Evolutionary conservation across 1,140 invertebrate species (phyloP).

Genomic region (Rhysida immarginata): DNA sequence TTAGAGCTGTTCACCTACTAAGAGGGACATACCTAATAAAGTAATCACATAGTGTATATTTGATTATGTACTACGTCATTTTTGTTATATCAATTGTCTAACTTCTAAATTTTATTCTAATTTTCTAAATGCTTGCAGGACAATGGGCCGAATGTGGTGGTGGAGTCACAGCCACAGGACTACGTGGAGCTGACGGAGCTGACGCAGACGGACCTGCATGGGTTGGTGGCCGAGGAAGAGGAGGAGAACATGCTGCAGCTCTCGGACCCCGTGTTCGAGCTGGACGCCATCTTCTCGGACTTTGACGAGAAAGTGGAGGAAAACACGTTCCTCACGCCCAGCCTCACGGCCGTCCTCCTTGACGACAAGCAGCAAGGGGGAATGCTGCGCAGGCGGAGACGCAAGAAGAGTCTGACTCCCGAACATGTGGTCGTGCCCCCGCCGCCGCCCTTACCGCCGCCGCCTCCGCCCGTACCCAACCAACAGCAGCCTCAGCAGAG

Average conservation of each 20-base stretch:
- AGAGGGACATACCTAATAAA: too few relatives aligned
- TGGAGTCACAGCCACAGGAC: slow-evolving; percentile 13
- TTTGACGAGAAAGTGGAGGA: slow-evolving; percentile 30
- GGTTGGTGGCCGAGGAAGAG: slow-evolving; percentile 40
- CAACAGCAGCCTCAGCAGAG: too few relatives aligned
- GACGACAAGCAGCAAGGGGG: neutral
- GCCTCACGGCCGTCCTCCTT: neutral
- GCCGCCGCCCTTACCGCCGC: neutral
- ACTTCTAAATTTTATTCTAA: too few relatives aligned
- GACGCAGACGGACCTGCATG: slow-evolving; percentile 47
- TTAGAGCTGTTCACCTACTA: too few relatives aligned
- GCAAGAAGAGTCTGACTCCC: neutral
- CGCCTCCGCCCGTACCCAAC: too few relatives aligned
- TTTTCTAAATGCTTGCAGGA: too few relatives aligned
- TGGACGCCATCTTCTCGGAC: slow-evolving; percentile 34
- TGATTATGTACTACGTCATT: too few relatives aligned
- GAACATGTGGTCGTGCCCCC: neutral
- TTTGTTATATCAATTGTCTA: too few relatives aligned
- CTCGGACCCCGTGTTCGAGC: slow-evolving; percentile 41
- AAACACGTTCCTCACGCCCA: slow-evolving; percentile 11
- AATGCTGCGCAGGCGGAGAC: slow-evolving; percentile 1
- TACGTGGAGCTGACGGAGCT: slow-evolving; percentile 36
- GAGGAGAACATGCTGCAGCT: slow-evolving; percentile 53
- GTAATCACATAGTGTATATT: too few relatives aligned
- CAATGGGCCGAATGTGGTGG: slow-evolving; percentile 11